Base-by-base conservation (phyloP, 2,113 vertebrate genomes). In the Microcebus griseorufus region DNA sequence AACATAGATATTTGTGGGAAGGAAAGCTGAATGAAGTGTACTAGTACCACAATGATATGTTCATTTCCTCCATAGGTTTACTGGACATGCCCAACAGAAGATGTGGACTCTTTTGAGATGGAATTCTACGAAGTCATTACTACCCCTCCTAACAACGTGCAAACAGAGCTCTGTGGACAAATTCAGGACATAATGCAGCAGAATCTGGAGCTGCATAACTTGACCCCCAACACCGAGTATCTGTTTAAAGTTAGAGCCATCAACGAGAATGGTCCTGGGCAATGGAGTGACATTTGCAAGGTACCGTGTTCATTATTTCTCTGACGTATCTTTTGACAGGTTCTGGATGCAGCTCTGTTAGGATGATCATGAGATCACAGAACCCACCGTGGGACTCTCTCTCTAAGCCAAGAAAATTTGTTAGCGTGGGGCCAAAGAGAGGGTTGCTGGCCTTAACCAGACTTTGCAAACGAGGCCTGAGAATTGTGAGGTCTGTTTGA, bases 201-300 rank as follows among this genome's bases (percentile, higher is more conserved):
- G 92, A 98, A 95, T 62, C 91, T 98, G 48, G 98, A 98, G 89
- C 95, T 98, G 58, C 90, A 95, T 87, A 98, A 98, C 88, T 90
- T 99, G 76, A 96, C 98, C 34, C 96, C 98, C 72, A 98, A 98
- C 79, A 98, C 98, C 0, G 98, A 98, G 75, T 98, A 98, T 48
- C 79, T 98, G 29, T 98, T 98, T 65, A 98, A 98, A 98, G 98
- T 99, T 14, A 80, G 98, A 97, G 98, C 97, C 79, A 80, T 98
- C 95, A 98, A 98, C 7, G 72, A 94, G 9, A 96, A 93, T 0
- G 98, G 98, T 34, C 81, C 72, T 14, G 98, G 98, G 32, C 95
- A 98, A 39, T 98, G 98, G 98, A 98, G 98, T 73, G 97, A 98
- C 17, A 64, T 98, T n/a, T 98, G 97, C 94, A 98, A 98, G 98